Evolutionary conservation across 2,888 invertebrate genomes (phyloP).

Genomic region (Macrostomum cliftonense): DNA sequence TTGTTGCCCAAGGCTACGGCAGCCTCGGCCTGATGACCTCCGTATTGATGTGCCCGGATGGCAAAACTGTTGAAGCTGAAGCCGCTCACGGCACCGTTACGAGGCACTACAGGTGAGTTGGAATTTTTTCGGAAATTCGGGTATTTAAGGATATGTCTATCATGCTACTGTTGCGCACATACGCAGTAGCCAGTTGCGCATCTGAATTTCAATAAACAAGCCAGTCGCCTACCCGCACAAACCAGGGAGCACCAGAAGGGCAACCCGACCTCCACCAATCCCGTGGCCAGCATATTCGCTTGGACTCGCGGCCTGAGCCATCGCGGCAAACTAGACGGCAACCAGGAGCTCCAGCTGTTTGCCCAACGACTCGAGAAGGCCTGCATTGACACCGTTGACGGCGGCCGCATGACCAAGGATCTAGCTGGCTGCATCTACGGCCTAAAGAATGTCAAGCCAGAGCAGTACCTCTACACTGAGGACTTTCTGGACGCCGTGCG

Average conservation of each 20-base stretch:
- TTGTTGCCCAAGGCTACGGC: slow-evolving; percentile 59
- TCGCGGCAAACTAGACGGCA: slow-evolving; percentile 60
- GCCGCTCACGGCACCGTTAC: slow-evolving; percentile 47
- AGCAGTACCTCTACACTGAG: slow-evolving; percentile 62
- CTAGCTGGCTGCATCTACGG: slow-evolving; percentile 69
- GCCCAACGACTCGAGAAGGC: slow-evolving; percentile 55
- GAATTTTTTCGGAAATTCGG: no score
- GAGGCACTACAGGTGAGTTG: slow-evolving; percentile 50
- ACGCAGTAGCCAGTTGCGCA: no score
- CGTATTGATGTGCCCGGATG: slow-evolving; percentile 44
- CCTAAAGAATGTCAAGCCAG: slow-evolving; percentile 56
- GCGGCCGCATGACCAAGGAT: slow-evolving; percentile 71
- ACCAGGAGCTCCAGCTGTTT: slow-evolving; percentile 52
- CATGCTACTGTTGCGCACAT: not conserved
- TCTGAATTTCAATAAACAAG: no score
- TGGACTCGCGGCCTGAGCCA: slow-evolving; percentile 70
- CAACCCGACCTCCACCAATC: slow-evolving; percentile 66
- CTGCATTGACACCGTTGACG: slow-evolving; percentile 61
- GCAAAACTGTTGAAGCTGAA: slow-evolving; percentile 45
- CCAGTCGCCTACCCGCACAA: no score
- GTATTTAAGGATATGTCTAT: no score
- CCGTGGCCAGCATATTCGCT: slow-evolving; percentile 72
- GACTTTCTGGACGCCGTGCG: slow-evolving; percentile 66
- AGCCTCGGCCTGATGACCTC: slow-evolving; percentile 58
- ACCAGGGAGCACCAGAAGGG: slow-evolving; percentile 39